Evolutionary conservation across 2,113 vertebrate genomes (phyloP).

Genomic region (Calidris pygmaea): DNA sequence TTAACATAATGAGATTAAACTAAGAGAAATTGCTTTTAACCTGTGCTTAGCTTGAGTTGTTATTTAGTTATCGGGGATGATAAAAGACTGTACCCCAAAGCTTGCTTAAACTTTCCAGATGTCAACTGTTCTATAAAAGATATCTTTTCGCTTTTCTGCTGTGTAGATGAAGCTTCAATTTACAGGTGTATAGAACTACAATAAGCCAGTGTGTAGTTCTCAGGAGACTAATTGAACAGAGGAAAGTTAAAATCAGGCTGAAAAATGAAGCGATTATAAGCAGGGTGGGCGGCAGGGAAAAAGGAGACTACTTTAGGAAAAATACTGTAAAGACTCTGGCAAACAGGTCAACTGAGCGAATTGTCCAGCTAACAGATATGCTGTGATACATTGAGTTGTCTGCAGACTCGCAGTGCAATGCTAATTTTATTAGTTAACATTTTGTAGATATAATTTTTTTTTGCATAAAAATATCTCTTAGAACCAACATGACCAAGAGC

Average conservation of each 20-base stretch:
- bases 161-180: neutral
- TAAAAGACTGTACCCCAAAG: neutral
- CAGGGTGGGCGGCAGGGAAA: neutral
- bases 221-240: neutral
- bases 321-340: neutral
- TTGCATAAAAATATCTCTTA: neutral
- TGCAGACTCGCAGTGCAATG: neutral
- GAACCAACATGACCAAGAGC: neutral
- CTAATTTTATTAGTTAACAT: neutral
- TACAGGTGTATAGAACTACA: neutral
- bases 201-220: neutral
- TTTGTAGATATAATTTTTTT: neutral
- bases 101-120: neutral
- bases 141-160: neutral
- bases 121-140: neutral
- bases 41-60: conserved; percentile 10
- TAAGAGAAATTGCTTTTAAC: conserved; percentile 40
- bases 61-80: conserved; percentile 7
- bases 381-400: neutral
- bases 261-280: neutral
- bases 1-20: conserved; percentile 63
- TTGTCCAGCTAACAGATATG: neutral
- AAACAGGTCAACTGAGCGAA: neutral
- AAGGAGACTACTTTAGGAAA: neutral
- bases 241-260: neutral